A percentile compares a stretch with the other conserved stretches of the same genome.
phyloP scores from a whole-genome alignment of 2,113 vertebrate genomes.

The Pseudorectes ferrugineus region DNA sequence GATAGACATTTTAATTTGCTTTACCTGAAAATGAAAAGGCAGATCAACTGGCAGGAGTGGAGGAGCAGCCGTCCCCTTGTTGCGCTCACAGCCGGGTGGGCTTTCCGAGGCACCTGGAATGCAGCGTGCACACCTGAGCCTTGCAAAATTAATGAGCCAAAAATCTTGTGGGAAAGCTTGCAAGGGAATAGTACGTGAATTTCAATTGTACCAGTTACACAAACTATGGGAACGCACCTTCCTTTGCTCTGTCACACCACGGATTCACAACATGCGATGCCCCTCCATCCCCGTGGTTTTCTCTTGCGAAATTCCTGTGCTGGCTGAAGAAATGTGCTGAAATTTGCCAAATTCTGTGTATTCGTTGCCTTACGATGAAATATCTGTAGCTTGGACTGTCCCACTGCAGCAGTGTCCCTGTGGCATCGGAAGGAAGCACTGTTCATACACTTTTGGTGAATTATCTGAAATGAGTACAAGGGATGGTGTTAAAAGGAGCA shows the following conservation, averaged over 20 bases:
- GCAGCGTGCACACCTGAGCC: accelerated
- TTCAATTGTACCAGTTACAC: neutral
- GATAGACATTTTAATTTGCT: neutral
- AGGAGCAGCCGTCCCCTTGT: neutral
- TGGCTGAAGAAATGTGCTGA: neutral
- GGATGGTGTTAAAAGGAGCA: neutral
- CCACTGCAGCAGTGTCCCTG: accelerated
- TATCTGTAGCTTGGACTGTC: neutral
- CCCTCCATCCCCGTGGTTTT: neutral
- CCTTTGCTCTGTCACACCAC: neutral
- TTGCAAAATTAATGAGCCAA: neutral
- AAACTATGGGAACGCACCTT: neutral
- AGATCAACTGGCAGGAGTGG: neutral
- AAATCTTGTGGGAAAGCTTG: neutral
- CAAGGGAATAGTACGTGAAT: neutral
- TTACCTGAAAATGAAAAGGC: neutral
- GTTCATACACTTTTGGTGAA: accelerated
- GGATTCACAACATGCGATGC: accelerated
- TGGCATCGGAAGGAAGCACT: neutral
- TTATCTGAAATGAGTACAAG: neutral
- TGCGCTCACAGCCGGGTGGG: neutral
- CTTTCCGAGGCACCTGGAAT: neutral
- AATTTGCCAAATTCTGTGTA: neutral
- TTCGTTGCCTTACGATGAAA: neutral
- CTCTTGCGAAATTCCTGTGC: accelerated